A percentile compares a stretch with the other conserved stretches of the same genome.
phyloP scores from a whole-genome alignment of 2,113 vertebrate genomes.

The Eupsittula cactorum region DNA sequence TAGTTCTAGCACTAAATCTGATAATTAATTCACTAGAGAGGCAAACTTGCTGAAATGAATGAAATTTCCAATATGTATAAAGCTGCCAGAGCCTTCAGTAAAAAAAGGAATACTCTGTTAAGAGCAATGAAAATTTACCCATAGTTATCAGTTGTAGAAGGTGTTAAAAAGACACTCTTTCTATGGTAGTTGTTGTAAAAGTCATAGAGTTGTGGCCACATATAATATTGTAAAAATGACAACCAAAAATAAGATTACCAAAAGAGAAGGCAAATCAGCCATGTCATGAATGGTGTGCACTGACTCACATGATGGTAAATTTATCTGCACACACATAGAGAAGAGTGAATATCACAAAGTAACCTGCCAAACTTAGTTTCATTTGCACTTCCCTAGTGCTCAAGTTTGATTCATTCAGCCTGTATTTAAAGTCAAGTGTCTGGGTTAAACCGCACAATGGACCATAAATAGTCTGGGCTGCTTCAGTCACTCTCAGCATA shows the following conservation, averaged over 20 bases:
- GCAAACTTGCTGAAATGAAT: neutral
- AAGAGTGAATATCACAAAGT: neutral
- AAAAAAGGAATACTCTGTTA: neutral
- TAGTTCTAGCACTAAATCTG: neutral
- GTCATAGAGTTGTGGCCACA: neutral
- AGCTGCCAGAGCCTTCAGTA: neutral
- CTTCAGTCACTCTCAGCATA: neutral
- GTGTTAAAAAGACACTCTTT: neutral
- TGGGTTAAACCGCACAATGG: neutral
- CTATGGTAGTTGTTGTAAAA: neutral
- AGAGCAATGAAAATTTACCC: neutral
- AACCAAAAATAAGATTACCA: neutral
- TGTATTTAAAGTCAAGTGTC: neutral
- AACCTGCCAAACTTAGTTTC: neutral
- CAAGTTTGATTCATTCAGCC: neutral
- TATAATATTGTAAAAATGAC: neutral
- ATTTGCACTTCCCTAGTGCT: neutral
- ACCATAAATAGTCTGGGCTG: neutral
- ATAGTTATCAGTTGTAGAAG: neutral
- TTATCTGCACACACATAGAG: neutral
- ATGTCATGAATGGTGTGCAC: accelerated
- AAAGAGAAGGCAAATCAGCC: neutral
- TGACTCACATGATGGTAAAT: neutral
- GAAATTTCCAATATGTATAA: neutral
- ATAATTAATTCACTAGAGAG: neutral